Evolutionary conservation across 1,140 invertebrate species (phyloP).

Genomic region (Macrobrachium rosenbergii): DNA sequence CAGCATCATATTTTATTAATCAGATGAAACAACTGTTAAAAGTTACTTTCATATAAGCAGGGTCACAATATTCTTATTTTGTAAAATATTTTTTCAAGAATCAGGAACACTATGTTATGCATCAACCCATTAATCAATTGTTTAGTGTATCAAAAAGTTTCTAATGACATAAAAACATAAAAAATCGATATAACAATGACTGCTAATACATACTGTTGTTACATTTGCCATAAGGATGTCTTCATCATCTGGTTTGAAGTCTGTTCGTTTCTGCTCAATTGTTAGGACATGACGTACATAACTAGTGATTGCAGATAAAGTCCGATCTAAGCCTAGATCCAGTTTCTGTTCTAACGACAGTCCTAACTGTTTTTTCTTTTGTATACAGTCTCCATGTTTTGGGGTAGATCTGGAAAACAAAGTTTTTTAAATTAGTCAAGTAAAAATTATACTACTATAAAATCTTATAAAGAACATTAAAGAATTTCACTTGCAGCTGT

Average conservation of each 20-base stretch:
- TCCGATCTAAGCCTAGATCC: slow-evolving; percentile 88
- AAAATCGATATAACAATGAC: no score
- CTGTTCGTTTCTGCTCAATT: slow-evolving; percentile 94
- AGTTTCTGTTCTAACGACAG: slow-evolving; percentile 93
- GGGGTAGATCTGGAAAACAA: slow-evolving; percentile 81
- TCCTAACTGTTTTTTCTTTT: slow-evolving; percentile 86
- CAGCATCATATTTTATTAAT: no score
- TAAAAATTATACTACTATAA: background rate
- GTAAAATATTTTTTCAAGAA: no score
- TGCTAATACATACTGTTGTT: slow-evolving; percentile 65
- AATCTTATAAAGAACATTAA: no score
- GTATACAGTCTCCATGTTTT: slow-evolving; percentile 88
- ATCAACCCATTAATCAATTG: no score
- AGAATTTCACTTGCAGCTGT: no score
- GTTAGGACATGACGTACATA: slow-evolving; percentile 94
- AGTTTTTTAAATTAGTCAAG: background rate
- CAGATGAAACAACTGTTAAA: no score
- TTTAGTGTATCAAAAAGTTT: no score
- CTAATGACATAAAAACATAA: no score
- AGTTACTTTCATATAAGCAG: no score
- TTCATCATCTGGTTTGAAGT: slow-evolving; percentile 91
- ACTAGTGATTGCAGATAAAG: slow-evolving; percentile 87
- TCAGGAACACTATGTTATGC: no score
- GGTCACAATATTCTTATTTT: no score
- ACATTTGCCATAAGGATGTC: slow-evolving; percentile 61